Evolutionary conservation across 2,797 vertebrate genomes (phyloP).

Genomic region (Miopithecus talapoin): DNA sequence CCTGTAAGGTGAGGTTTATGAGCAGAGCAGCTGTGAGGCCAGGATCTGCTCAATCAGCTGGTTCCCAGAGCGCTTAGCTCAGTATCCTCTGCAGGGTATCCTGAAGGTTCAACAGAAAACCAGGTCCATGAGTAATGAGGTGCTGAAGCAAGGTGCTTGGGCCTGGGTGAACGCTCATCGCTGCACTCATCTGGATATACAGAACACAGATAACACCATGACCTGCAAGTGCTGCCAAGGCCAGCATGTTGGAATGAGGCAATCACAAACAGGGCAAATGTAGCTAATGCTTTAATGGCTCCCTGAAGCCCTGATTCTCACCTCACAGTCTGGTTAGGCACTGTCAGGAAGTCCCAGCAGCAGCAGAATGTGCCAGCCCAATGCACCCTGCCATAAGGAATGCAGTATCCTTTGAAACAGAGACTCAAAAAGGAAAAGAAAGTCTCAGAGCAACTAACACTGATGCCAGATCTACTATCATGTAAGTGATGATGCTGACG

Average conservation of each 20-base stretch:
- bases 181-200: not conserved
- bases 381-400: not conserved
- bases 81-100: not conserved
- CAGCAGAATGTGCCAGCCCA: not conserved
- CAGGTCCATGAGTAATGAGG: too few species aligned
- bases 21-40: not conserved
- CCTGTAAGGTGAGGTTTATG: not conserved
- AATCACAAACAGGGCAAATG: not conserved
- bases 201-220: not conserved
- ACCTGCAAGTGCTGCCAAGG: not conserved
- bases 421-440: not conserved
- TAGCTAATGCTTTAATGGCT: not conserved
- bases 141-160: not conserved
- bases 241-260: not conserved
- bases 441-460: not conserved
- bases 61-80: not conserved
- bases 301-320: not conserved
- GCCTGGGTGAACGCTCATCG: not conserved
- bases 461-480: not conserved
- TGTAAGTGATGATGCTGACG: not conserved
- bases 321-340: not conserved
- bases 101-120: not conserved
- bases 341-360: not conserved
- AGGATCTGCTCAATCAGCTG: not conserved
- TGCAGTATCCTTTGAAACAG: not conserved